A percentile compares a stretch with the other conserved stretches of the same genome.
These are phyloP conservation scores for Cirrhinus mrigala DNA, from an alignment of 2,797 vertebrate species.

Conservation along the genomic window DNA sequence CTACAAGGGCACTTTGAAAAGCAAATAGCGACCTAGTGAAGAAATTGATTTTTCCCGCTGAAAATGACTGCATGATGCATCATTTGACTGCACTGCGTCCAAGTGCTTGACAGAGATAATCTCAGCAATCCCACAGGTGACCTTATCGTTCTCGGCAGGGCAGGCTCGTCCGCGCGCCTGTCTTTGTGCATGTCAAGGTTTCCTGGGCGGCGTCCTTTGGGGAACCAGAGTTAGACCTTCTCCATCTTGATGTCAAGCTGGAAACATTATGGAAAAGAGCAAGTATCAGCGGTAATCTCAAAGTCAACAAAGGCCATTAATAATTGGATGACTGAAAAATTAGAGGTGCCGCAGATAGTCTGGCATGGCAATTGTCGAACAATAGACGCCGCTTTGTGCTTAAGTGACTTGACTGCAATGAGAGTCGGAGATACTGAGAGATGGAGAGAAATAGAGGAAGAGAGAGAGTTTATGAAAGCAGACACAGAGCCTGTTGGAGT, in stretches of 20 bases:
- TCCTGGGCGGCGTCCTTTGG: constrained; percentile 83
- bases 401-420: constrained; percentile 32
- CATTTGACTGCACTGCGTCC: constrained; percentile 93
- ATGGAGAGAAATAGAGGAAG: constrained; percentile 31
- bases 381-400: constrained; percentile 45
- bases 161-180: constrained; percentile 84
- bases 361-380: constrained; percentile 48
- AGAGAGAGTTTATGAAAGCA: constrained; percentile 41
- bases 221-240: constrained; percentile 82
- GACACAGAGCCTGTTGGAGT: constrained; percentile 40
- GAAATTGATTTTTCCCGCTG: constrained; percentile 90
- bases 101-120: constrained; percentile 96
- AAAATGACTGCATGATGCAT: constrained; percentile 94
- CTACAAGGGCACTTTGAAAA: constrained; percentile 97
- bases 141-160: constrained; percentile 91
- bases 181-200: constrained; percentile 91
- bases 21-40: constrained; percentile 91
- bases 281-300: constrained; percentile 66
- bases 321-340: constrained; percentile 80
- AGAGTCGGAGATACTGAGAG: constrained; percentile 9
- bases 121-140: constrained; percentile 90
- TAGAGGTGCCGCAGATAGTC: constrained; percentile 68
- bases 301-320: constrained; percentile 75
- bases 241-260: constrained; percentile 85
- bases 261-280: constrained; percentile 57